Percentiles rank a stretch among this genome's conserved stretches.
Conservation (phyloP, 2,797 vertebrate species). For the Sebastes kiyomatsui region DNA sequence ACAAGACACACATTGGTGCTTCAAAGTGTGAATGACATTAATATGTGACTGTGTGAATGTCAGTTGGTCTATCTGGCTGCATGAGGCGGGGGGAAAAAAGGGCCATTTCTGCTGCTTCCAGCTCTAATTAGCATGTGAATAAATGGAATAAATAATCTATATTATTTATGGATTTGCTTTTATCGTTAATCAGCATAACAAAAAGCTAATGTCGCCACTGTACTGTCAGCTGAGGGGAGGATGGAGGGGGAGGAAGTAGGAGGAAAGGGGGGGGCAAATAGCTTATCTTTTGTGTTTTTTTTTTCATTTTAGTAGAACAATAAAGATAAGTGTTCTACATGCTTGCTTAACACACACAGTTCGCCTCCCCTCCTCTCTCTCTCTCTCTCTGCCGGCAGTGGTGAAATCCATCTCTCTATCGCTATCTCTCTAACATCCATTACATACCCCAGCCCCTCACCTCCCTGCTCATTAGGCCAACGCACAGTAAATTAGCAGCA, state of each 20-base stretch:
- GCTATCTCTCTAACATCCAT: slow-evolving; percentile 85
- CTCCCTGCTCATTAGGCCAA: slow-evolving; percentile 84
- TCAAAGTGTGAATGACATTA: slow-evolving; percentile 77
- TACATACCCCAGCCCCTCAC: slow-evolving; percentile 83
- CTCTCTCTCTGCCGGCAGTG: slow-evolving; percentile 64
- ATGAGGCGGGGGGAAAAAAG: slow-evolving; percentile 15
- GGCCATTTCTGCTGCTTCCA: slow-evolving; percentile 53
- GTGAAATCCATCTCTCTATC: slow-evolving; percentile 80
- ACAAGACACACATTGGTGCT: slow-evolving; percentile 69
- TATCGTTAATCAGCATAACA: slow-evolving; percentile 80
- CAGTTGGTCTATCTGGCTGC: slow-evolving; percentile 56
- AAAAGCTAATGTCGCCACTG: slow-evolving; percentile 72
- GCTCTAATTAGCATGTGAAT: slow-evolving; percentile 77
- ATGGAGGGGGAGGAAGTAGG: slow-evolving; percentile 17
- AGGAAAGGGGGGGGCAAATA: slow-evolving; percentile 42
- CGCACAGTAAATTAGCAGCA: slow-evolving; percentile 84
- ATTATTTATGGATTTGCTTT: slow-evolving; percentile 81
- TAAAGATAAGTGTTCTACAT: slow-evolving; percentile 83
- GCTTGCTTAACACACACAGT: slow-evolving; percentile 81
- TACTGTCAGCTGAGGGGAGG: slow-evolving; percentile 63
- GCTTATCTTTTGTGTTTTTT: slow-evolving; percentile 65
- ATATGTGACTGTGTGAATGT: slow-evolving; percentile 70
- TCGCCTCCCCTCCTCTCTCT: slow-evolving; percentile 70
- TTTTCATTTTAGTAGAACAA: slow-evolving; percentile 79
- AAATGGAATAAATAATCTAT: slow-evolving; percentile 79